Base-by-base conservation (phyloP, 1,140 invertebrate genomes). In the Phymastichus coffea region DNA sequence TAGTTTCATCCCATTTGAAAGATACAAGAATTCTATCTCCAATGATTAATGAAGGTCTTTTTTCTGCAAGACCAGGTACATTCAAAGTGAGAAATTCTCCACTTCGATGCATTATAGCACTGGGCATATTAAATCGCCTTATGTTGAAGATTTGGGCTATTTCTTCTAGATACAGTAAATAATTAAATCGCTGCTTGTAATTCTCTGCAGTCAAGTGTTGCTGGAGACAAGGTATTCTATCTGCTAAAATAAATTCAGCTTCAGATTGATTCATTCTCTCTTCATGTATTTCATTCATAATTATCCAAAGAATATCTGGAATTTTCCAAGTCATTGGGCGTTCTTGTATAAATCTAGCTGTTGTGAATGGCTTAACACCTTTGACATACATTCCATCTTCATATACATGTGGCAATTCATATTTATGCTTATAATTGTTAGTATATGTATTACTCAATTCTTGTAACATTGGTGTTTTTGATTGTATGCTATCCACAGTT, bases 51-150 rank as follows among this genome's bases (percentile, higher is more conserved):
- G 92, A 94, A 2, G 94, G 95, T 44, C 94, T 82, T 65, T 85
- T 88, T 75, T 97, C 94, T 47, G 85, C 82, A 10, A 97, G 78
- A 55, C 92, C 91, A 46, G 88, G 87, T 33, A 97, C 88, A 71
- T 87, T 82, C 49, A 97, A 73, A 14, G 81, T 79, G 6, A 96
- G 76, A 79, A 82, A 94, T 61, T 91, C 88, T 8, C 85, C 84
- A 61, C 75, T 79, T 7, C 69, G 78, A 52, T 81, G 80, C 63
- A 95, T 83, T 61, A 82, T 80, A 8, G 85, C 86, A 61, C 83
- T 83, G 35, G 85, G 75, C 63, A 88, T 83, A 73, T 91, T 86
- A 75, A 88, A 94, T 58, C 83, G 82, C 61, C 85, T 82, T 54
- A 94, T 84, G 52, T 82, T 76, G n/a, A 89, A 74, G 20, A 83